Evolutionary conservation across 1,140 invertebrate genomes (phyloP).

Genomic region (Orchestia grillus): DNA sequence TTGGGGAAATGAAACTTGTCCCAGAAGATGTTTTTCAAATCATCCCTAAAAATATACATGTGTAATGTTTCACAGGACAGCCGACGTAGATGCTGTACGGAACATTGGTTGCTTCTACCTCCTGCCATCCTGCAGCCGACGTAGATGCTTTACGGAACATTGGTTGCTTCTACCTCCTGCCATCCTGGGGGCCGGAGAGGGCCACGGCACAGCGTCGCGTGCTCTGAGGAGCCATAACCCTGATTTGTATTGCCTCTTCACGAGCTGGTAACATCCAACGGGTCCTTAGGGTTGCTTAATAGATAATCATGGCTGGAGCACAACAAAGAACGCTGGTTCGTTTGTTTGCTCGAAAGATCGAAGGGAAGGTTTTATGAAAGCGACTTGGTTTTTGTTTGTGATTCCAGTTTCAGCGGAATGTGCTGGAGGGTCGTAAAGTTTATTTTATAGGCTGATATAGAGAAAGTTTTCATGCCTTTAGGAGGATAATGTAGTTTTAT

Average conservation of each 20-base stretch:
- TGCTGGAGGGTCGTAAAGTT: no score
- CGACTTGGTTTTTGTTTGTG: not conserved
- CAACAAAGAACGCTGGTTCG: not conserved
- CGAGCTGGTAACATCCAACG: not conserved
- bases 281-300: not conserved
- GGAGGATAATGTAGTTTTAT: no score
- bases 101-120: not conserved
- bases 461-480: no score
- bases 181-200: no score
- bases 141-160: not conserved
- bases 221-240: not conserved
- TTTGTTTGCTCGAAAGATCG: not conserved
- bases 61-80: not conserved
- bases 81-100: not conserved
- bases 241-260: not conserved
- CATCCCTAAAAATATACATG: no score
- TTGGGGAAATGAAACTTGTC: no score
- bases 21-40: no score
- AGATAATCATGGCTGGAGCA: not conserved
- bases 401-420: not conserved
- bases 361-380: not conserved
- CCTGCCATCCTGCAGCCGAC: not conserved
- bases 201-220: not conserved
- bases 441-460: no score
- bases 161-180: not conserved